Evolutionary conservation across 2,888 invertebrate genomes (phyloP), one percentile per base, ranked within the genome.

Genomic region (Arge pagana): DNA sequence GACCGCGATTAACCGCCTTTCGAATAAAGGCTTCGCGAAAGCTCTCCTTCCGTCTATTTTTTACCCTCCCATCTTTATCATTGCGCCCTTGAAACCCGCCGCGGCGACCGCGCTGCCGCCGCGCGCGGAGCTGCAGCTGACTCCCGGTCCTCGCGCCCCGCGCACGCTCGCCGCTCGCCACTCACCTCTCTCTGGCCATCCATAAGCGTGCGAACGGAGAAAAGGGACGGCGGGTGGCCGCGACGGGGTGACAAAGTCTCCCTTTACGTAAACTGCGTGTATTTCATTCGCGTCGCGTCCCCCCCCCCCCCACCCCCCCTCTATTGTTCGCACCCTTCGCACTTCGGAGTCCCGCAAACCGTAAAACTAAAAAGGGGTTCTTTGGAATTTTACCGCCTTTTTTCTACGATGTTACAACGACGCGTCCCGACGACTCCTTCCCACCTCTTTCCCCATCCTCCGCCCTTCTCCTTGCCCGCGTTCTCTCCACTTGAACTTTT

Each of bases 371-470:
- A 51, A 39, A 51, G 50, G n/a, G 50, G 50, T 43, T 18, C 43
- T 51, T 50, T 51, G 42, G 50, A 42, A 51, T 51, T 51, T 51
- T 35, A 42, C 31, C 41, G 26, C 41, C 36, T 42, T 51, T 45
- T 51, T 51, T 43, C 42, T 43, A 51, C 43, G 50, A 51, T 51
- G 43, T 51, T 51, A 51, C 43, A 35, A 51, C 41, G 41, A 24
- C 45, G 21, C 45, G 35, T 42, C 42, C 28, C 23, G 45, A 45
- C 45, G 45, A 42, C 42, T 35, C 45, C 18, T 24, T 4, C n/a
- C 33, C 60, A 63, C 58, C 55, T 60, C 56, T 53, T 57, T 56
- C 49, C 37, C 56, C 50, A 41, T 51, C 50, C 41, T 33, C 55
- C 53, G 53, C 59, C 52, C 41, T 35, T 48, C 55, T 55, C 45